Conservation (phyloP, 2,797 vertebrate genomes). For the Rhincodon typus region DNA sequence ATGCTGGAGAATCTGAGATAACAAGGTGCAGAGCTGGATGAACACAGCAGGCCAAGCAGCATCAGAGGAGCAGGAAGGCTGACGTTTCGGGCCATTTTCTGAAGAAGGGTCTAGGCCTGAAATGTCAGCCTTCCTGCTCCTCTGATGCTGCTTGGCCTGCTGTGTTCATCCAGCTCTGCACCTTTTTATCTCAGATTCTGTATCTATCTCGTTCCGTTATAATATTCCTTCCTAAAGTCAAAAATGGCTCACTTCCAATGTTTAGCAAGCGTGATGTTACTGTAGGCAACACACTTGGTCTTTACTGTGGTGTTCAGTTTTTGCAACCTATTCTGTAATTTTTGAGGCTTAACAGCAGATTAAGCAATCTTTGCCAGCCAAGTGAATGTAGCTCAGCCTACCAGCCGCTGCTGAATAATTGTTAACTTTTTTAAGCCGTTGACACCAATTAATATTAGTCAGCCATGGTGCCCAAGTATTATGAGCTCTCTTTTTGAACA, state of each 20-base stretch:
- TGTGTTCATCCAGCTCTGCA: too few relatives aligned
- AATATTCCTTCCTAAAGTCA: neutral
- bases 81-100: too few relatives aligned
- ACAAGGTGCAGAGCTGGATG: too few relatives aligned
- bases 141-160: too few relatives aligned
- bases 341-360: neutral
- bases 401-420: neutral
- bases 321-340: neutral
- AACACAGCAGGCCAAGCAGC: too few relatives aligned
- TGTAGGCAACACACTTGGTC: neutral
- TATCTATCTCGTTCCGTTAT: neutral
- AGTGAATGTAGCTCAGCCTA: neutral
- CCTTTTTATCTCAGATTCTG: too few relatives aligned
- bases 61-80: too few relatives aligned
- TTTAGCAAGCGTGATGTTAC: neutral
- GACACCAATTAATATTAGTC: neutral
- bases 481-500: neutral
- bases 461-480: neutral
- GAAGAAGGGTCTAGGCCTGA: too few relatives aligned
- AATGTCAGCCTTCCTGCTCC: too few relatives aligned
- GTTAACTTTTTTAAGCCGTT: too few relatives aligned
- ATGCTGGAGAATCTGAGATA: too few relatives aligned
- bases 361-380: neutral
- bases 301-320: neutral
- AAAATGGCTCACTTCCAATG: neutral